These are phyloP conservation scores for Anser brachyrhynchus DNA, from an alignment of 2,113 vertebrate species.

Conservation along the genomic window DNA sequence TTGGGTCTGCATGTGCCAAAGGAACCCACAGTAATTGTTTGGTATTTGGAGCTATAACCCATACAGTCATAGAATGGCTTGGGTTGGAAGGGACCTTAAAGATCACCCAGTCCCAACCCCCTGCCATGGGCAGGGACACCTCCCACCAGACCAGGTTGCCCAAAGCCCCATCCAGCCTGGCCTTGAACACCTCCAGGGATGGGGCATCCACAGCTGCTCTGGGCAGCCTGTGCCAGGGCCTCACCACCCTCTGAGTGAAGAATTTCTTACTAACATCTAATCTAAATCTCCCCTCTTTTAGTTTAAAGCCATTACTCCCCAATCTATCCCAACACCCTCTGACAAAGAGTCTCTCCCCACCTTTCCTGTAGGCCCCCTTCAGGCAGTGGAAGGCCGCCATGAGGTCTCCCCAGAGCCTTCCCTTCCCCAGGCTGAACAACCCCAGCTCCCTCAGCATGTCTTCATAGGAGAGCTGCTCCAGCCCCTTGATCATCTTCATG, in stretches of 20 bases:
- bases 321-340: too few relatives aligned
- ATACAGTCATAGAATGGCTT: background rate
- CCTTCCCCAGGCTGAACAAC: background rate
- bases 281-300: too few relatives aligned
- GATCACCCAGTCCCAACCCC: background rate
- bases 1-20: background rate
- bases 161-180: background rate
- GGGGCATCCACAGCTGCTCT: background rate
- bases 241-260: too few relatives aligned
- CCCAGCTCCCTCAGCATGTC: background rate
- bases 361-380: too few relatives aligned
- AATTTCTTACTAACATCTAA: too few relatives aligned
- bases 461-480: background rate
- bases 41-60: background rate
- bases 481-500: background rate
- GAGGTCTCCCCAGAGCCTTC: background rate
- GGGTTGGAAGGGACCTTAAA: background rate
- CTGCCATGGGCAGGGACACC: background rate
- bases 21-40: background rate
- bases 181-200: background rate
- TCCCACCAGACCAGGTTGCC: background rate
- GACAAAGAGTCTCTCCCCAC: too few relatives aligned
- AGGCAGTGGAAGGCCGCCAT: too few relatives aligned
- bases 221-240: too few relatives aligned
- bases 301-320: too few relatives aligned